Evolutionary conservation across 2,113 vertebrate species (phyloP).

Genomic region (Corydoras maculifer): DNA sequence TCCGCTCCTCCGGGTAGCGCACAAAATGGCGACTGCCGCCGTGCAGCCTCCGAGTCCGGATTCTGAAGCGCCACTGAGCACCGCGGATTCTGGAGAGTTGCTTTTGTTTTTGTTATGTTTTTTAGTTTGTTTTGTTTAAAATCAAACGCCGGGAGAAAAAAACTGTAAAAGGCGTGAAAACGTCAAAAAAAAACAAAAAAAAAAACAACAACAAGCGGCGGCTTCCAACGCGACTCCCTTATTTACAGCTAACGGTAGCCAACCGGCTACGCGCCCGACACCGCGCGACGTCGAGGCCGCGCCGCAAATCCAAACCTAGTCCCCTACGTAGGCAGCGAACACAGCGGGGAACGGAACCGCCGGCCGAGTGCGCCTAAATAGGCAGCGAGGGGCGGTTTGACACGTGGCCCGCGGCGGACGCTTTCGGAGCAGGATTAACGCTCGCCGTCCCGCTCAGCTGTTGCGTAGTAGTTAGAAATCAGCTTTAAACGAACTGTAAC

Average conservation of each 20-base stretch:
- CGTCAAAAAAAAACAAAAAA: neutral
- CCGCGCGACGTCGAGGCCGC: constrained; percentile 11
- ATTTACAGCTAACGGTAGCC: constrained; percentile 6
- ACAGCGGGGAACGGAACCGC: too few species aligned
- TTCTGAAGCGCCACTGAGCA: constrained; percentile 21
- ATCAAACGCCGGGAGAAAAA: constrained; percentile 1
- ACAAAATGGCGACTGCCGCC: constrained; percentile 51
- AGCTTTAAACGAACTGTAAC: too few species aligned
- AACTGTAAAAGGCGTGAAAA: neutral
- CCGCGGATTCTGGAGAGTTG: neutral
- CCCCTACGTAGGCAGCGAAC: too few species aligned
- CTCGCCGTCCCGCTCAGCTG: too few species aligned
- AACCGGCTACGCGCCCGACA: constrained; percentile 7
- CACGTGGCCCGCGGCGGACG: too few species aligned
- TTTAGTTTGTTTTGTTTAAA: neutral
- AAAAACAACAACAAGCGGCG: too few species aligned
- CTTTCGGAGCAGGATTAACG: too few species aligned
- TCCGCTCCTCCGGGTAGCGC: constrained; percentile 32
- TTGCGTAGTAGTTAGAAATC: too few species aligned
- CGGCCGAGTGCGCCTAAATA: too few species aligned
- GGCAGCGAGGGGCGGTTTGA: too few species aligned
- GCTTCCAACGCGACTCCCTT: too few species aligned
- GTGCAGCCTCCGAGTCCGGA: constrained; percentile 38
- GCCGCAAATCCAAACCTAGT: neutral
- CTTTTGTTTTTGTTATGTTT: neutral